Base-by-base conservation (phyloP, 2,113 vertebrate genomes). In the Pangasianodon hypophthalmus region DNA sequence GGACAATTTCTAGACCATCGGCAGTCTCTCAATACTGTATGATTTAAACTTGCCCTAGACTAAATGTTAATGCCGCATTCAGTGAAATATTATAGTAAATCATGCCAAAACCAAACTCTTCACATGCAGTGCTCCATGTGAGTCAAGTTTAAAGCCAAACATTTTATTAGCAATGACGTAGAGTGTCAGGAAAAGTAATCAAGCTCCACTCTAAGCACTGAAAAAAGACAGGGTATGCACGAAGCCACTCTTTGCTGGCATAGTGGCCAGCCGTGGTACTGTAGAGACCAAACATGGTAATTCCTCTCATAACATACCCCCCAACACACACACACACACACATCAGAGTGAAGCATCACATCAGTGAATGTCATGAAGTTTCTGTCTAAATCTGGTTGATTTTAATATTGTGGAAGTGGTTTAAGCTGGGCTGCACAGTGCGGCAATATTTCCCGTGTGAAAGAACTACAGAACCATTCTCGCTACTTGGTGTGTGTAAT, bases 141-240 rank as follows among this genome's bases (percentile, higher is more conserved):
- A 89, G 48, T 87, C 9, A 21, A 58, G 58, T 73, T 56, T 26
- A 54, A 89, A 73, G 89, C 90, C 87, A 85, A 90, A 89, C 0
- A 37, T 94, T 95, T 94, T 91, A 93, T 79, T 91, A 89, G 87
- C 89, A 90, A 92, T 91, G 92, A 92, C 0, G 88, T 86, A 79
- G 91, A 16, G 82, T 92, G 90, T 94, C 94, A 93, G 94, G 94
- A 94, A 94, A 96, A 95, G 90, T 89, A 91, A 94, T 95, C 91
- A 91, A 79, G 52, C 26, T 86, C 79, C 32, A 62, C 88, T 91
- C 41, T 82, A 48, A 84, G 79, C 3, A 41, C 80, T 56, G 75
- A 60, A 87, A 91, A 81, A 58, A 67, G 75, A 54, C 37, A 41
- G 54, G 87, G 64, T 24, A 41, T 85, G 84, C 44, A 37, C 62